These are phyloP conservation scores for Nanorana parkeri DNA, from an alignment of 2,113 vertebrate species.

Conservation along the genomic window DNA sequence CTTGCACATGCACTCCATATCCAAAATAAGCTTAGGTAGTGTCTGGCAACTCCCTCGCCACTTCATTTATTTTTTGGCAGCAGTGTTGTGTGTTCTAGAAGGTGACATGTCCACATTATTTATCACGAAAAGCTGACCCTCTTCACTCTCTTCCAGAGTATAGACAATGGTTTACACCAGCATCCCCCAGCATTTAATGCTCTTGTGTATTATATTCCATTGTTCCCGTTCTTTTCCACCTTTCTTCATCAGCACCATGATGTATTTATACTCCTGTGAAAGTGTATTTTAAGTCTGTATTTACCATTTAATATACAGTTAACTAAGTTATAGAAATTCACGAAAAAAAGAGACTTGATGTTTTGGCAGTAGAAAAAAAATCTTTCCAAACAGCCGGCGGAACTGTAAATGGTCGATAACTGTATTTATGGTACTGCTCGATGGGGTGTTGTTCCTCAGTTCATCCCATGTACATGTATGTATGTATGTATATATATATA, in stretches of 20 bases:
- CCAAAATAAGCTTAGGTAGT: no score
- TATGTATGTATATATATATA: conserved; percentile 55
- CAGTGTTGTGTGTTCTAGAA: no score
- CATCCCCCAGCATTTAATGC: conserved; percentile 55
- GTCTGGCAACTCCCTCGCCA: no score
- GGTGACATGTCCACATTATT: no score
- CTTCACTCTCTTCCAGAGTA: conserved; percentile 60
- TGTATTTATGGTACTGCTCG: conserved; percentile 82
- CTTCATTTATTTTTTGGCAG: no score
- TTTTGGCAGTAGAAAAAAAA: conserved; percentile 61
- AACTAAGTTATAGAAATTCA: conserved; percentile 74
- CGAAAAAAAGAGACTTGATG: conserved; percentile 49
- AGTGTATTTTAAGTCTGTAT: conserved; percentile 77
- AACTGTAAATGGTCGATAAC: conserved; percentile 74
- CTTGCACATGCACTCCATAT: no score
- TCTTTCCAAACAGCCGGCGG: conserved; percentile 66
- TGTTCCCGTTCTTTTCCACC: conserved; percentile 63
- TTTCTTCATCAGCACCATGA: conserved; percentile 59
- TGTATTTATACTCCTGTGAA: conserved; percentile 72
- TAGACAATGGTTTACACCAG: conserved; percentile 68
- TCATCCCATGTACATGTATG: conserved; percentile 70
- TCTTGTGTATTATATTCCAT: conserved; percentile 74
- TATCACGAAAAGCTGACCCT: conserved; percentile 66
- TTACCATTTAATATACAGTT: conserved; percentile 75
- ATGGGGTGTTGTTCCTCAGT: conserved; percentile 64